phyloP scores from a whole-genome alignment of 2,888 invertebrate species.

The Arrhopalites spinosus region DNA sequence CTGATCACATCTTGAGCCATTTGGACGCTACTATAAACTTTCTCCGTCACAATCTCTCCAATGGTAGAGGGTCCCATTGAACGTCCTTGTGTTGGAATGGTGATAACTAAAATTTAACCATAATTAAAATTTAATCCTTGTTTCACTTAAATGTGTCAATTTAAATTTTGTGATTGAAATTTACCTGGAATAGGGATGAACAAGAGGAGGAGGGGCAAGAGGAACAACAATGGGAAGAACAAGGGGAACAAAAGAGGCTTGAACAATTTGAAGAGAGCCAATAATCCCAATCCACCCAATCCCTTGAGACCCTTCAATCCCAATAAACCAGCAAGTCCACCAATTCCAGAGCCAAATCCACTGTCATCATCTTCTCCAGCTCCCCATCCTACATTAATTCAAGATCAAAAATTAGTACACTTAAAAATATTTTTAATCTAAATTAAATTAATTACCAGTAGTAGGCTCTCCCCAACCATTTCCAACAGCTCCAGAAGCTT shows the following conservation, averaged over 20 bases:
- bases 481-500: constrained; percentile 1
- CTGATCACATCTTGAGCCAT: constrained; percentile 53
- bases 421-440: background rate
- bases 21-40: constrained; percentile 48
- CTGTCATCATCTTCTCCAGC: constrained; percentile 48
- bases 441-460: constrained; percentile 40
- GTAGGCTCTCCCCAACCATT: constrained; percentile 43
- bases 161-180: too few species aligned
- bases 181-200: constrained; percentile 54
- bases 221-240: constrained; percentile 48
- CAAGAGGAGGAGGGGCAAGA: constrained; percentile 49
- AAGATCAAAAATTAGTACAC: background rate
- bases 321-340: constrained; percentile 45
- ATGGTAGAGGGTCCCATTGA: constrained; percentile 32
- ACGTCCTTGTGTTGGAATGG: constrained; percentile 44
- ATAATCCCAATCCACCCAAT: constrained; percentile 43
- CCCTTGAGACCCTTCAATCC: constrained; percentile 48
- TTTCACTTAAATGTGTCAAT: too few species aligned
- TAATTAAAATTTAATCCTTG: too few species aligned
- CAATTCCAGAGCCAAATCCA: constrained; percentile 43
- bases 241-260: constrained; percentile 52
- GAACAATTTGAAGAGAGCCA: constrained; percentile 51
- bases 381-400: constrained; percentile 40
- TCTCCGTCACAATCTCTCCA: constrained; percentile 46
- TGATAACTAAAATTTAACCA: too few species aligned